Base-by-base conservation (phyloP, 2,888 invertebrate species). In the Monochamus alternatus region DNA sequence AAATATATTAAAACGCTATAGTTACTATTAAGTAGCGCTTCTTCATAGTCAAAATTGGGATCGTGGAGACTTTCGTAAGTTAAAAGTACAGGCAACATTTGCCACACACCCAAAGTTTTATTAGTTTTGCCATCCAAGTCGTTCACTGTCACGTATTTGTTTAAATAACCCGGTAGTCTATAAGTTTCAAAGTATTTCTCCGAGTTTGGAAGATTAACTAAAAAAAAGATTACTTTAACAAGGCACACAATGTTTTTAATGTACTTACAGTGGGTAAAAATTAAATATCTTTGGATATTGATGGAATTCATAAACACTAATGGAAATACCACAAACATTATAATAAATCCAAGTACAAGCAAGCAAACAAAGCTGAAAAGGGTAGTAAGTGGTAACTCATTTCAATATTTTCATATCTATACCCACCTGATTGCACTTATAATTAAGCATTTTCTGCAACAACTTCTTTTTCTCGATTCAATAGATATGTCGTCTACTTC, bases 241-340 rank as follows among this genome's bases (percentile, higher is more conserved):
- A 43, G 67, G 32, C 10, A 60, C 22, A 51, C 5, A 66, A 75
- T 52, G 73, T 77, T 58, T 58, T 65, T 51, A 55, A 32, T 60
- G n/a, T 82, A 91, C 92, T 92, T 91, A 95, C 95, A 94, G 85
- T 94, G 94, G 74, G 93, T 91, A 83, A 95, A 95, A 12, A 95
- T 90, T 58, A 95, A 90, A 79, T 91, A 91, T 76, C 93, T 90
- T 84, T 95, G 93, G 78, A 95, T 90, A 3, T 91, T 89, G 78
- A 93, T 92, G 0, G 94, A 95, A 85, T 92, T 93, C 84, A 92
- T 93, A 87, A 95, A 95, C 79, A 94, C 88, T 31, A 95, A 83
- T 5, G 95, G 95, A 74, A 94, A 89, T 71, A 93, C 87, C 2
- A 93, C 92, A 79, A 95, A 94, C 76, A 94, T 87, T 77, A 93